Evolutionary conservation across 2,113 vertebrate genomes (phyloP).

Genomic region (Smithornis capensis): DNA sequence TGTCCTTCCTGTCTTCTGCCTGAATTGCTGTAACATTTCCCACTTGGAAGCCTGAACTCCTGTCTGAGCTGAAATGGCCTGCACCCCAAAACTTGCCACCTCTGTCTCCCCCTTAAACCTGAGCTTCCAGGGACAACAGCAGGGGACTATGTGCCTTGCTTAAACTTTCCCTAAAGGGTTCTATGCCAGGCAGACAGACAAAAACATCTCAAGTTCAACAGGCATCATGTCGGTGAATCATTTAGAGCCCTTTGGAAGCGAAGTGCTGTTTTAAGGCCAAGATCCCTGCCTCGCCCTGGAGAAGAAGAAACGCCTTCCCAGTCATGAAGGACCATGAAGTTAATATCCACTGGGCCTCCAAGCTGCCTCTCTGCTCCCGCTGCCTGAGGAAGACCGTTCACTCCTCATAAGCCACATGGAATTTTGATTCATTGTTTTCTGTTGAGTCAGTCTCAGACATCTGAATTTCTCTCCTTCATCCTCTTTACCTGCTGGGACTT

Average conservation of each 20-base stretch:
- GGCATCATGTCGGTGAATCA: not conserved
- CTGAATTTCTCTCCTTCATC: not conserved
- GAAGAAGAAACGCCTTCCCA: not conserved
- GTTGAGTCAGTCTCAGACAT: not conserved
- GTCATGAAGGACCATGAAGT: not conserved
- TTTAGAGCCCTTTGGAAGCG: not conserved
- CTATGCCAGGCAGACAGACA: not conserved
- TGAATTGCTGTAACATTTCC: not conserved
- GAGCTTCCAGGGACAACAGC: rapidly evolving
- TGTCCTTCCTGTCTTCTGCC: not conserved
- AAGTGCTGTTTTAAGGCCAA: not conserved
- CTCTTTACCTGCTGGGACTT: not conserved
- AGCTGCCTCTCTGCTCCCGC: not conserved
- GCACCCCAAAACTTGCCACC: not conserved
- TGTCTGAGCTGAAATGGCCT: not conserved
- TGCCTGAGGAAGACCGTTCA: rapidly evolving
- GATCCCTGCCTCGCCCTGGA: not conserved
- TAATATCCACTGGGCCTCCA: not conserved
- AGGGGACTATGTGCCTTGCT: not conserved
- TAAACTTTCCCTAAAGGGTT: rapidly evolving
- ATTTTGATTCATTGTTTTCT: not conserved
- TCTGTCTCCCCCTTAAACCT: not conserved
- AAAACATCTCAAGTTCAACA: not conserved
- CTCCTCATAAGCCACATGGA: not conserved
- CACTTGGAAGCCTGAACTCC: not conserved